Percentiles rank a stretch among this genome's conserved stretches.
Evolutionary conservation across 2,113 vertebrate species (phyloP).

Genomic region (Mormyrus lacerda): DNA sequence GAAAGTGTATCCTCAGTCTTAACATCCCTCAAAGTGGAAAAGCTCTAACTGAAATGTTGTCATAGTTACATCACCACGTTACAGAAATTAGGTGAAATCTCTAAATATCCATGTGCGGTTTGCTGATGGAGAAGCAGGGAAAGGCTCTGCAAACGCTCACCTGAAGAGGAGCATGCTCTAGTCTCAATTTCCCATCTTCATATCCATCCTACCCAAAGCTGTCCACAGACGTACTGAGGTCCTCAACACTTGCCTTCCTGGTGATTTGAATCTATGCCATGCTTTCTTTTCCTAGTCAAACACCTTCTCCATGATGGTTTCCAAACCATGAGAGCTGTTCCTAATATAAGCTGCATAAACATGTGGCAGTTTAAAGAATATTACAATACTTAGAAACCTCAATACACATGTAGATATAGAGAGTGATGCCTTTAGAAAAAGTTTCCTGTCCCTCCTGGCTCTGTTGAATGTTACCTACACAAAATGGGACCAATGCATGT

Average conservation of each 20-base stretch:
- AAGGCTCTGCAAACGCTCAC: background rate
- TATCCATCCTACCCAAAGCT: no score
- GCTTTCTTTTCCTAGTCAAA: background rate
- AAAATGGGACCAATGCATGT: no score
- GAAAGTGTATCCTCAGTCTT: background rate
- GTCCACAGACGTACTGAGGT: no score
- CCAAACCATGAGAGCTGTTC: background rate
- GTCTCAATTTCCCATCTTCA: no score
- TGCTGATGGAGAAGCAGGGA: background rate
- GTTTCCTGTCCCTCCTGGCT: no score
- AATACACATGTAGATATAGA: no score
- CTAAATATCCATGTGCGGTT: background rate
- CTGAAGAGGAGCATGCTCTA: background rate
- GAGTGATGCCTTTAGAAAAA: no score
- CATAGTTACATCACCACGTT: background rate
- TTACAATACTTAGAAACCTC: no score
- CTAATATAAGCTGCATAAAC: background rate
- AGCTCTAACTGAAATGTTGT: background rate
- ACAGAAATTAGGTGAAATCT: background rate
- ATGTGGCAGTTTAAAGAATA: background rate
- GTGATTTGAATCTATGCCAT: background rate
- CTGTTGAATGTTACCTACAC: no score
- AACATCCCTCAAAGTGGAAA: background rate
- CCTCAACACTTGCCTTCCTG: no score
- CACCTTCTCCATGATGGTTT: background rate